Evolutionary conservation across 2,888 invertebrate genomes (phyloP).

Genomic region (Odontomyia ornata): DNA sequence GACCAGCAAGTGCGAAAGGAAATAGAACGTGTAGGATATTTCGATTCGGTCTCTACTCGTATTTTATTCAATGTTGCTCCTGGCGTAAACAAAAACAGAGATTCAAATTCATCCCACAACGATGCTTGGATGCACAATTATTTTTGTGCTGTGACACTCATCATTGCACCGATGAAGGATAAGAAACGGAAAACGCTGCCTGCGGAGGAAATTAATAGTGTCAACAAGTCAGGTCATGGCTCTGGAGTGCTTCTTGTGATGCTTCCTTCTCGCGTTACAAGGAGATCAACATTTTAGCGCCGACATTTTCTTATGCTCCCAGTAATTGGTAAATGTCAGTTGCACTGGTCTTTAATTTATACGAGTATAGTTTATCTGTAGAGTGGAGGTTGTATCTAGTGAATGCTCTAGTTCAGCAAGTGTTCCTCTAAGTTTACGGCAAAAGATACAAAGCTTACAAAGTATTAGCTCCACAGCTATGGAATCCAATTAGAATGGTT

Average conservation of each 20-base stretch:
- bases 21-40: neutral
- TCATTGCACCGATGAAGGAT: slow-evolving; percentile 5
- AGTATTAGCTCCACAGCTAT: neutral
- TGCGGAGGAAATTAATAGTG: slow-evolving; percentile 29
- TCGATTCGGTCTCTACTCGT: too few species aligned
- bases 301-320: slow-evolving; percentile 12
- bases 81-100: neutral
- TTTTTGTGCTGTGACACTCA: neutral
- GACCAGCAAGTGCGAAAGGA: neutral
- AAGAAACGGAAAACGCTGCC: neutral
- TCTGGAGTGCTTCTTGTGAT: neutral
- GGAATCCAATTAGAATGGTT: slow-evolving; percentile 29
- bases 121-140: neutral
- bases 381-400: neutral
- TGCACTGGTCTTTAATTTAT: slow-evolving; percentile 2
- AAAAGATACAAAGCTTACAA: slow-evolving; percentile 16
- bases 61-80: too few species aligned
- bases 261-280: neutral
- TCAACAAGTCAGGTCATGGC: slow-evolving; percentile 36
- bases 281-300: slow-evolving; percentile 11
- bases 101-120: neutral
- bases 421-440: slow-evolving; percentile 18
- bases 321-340: slow-evolving; percentile 35
- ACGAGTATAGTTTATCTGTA: neutral
- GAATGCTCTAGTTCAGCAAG: neutral